Evolutionary conservation across 2,888 invertebrate species (phyloP).

Genomic region (Lithophane socia): DNA sequence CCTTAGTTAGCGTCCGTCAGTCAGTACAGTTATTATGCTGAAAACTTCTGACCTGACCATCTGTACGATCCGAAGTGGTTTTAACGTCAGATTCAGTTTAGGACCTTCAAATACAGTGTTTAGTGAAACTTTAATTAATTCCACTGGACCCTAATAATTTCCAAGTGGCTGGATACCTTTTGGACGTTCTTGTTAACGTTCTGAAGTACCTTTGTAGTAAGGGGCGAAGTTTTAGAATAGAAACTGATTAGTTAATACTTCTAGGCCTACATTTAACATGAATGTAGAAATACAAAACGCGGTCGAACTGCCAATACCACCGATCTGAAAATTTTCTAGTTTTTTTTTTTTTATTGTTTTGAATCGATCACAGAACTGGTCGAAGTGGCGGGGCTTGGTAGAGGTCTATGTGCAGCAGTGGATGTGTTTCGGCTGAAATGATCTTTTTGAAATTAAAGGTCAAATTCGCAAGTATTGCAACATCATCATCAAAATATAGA

Average conservation of each 20-base stretch:
- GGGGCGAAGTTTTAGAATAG: constrained; percentile 38
- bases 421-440: not conserved
- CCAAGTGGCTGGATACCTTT: constrained; percentile 70
- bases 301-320: not conserved
- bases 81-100: constrained; percentile 55
- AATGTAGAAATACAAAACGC: not conserved
- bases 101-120: constrained; percentile 68
- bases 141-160: constrained; percentile 75
- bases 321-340: not conserved
- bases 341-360: not conserved
- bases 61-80: constrained; percentile 30
- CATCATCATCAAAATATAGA: not conserved
- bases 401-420: not conserved
- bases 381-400: not conserved
- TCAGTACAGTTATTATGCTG: constrained; percentile 19
- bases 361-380: not conserved
- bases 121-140: constrained; percentile 79
- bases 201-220: constrained; percentile 36
- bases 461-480: not conserved
- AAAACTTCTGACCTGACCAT: constrained; percentile 43
- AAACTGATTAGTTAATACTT: constrained; percentile 28
- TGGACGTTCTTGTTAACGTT: constrained; percentile 48
- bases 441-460: not conserved
- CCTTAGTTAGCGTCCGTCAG: constrained; percentile 20
- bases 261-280: not conserved